phyloP scores from a whole-genome alignment of 2,113 vertebrate species.

The Donacobius atricapilla region DNA sequence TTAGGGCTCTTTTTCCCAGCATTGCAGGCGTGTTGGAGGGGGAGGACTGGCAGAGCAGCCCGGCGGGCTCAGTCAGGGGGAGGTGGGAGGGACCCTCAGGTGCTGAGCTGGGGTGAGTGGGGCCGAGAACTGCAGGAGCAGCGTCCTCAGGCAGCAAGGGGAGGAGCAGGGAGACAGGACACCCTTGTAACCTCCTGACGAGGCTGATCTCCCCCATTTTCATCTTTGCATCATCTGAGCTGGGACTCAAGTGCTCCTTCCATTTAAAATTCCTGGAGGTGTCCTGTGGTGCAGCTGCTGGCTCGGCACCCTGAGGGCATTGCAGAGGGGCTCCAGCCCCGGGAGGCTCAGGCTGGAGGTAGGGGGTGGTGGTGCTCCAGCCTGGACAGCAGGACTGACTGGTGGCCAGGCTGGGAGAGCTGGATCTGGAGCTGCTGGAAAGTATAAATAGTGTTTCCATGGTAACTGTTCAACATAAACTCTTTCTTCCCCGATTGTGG shows the following conservation, averaged over 20 bases:
- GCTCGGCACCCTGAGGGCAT: accelerated
- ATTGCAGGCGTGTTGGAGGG: neutral
- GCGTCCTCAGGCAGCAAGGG: neutral
- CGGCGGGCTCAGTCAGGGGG: neutral
- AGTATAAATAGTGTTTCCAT: neutral
- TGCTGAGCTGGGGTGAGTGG: neutral
- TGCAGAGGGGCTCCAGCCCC: accelerated
- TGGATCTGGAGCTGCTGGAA: neutral
- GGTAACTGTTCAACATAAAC: constrained; percentile 11
- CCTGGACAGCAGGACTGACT: neutral
- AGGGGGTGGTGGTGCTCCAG: neutral
- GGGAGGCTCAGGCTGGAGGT: accelerated
- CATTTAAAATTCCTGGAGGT: neutral
- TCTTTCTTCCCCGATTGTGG: neutral
- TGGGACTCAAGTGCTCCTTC: neutral
- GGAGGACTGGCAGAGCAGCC: neutral
- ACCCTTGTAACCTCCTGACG: neutral
- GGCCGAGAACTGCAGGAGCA: accelerated
- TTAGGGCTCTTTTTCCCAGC: neutral
- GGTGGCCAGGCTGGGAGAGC: neutral
- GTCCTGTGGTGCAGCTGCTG: accelerated
- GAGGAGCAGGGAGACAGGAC: neutral
- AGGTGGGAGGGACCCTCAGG: neutral
- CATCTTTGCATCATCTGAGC: neutral
- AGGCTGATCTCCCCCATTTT: accelerated